Evolutionary conservation across 37 sponge, comb jelly and placozoan genomes (phyloP).

Genomic region (Chondrilla cf. caribensis): DNA sequence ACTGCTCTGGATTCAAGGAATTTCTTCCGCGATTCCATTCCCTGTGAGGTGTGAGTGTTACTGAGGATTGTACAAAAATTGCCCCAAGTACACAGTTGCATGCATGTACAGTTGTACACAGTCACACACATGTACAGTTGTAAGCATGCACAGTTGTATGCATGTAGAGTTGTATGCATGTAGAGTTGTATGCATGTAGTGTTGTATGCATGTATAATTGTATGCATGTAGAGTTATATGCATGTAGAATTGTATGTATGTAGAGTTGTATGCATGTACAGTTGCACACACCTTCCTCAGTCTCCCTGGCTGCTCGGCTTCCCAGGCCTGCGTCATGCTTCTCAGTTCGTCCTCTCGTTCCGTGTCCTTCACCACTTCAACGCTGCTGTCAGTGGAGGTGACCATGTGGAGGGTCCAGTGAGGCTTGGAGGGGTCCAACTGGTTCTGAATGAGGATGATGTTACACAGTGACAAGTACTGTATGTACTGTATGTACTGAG

Average conservation of each 20-base stretch:
- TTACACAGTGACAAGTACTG: no score
- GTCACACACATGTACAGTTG: no score
- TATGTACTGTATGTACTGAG: no score
- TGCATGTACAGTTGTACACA: no score
- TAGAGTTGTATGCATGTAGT: no score
- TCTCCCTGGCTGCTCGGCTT: conserved; percentile 86
- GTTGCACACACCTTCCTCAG: conserved; percentile 59
- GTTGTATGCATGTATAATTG: no score
- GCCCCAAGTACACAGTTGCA: no score
- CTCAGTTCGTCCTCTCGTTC: conserved; percentile 83
- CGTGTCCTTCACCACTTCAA: conserved; percentile 76
- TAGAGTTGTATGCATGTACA: neutral
- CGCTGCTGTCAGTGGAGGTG: neutral
- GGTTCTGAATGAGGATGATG: neutral
- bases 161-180: no score
- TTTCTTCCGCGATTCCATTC: conserved; percentile 57
- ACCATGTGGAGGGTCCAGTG: conserved; percentile 75
- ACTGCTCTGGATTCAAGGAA: conserved; percentile 53
- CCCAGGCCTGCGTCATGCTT: conserved; percentile 87
- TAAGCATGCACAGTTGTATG: no score
- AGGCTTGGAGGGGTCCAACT: conserved; percentile 52
- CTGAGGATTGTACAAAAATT: no score
- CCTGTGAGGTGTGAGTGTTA: conserved; percentile 36
- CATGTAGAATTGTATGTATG: neutral
- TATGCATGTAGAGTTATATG: no score